Base-by-base conservation (phyloP, 2,113 vertebrate species). In the Empidonax alnorum region DNA sequence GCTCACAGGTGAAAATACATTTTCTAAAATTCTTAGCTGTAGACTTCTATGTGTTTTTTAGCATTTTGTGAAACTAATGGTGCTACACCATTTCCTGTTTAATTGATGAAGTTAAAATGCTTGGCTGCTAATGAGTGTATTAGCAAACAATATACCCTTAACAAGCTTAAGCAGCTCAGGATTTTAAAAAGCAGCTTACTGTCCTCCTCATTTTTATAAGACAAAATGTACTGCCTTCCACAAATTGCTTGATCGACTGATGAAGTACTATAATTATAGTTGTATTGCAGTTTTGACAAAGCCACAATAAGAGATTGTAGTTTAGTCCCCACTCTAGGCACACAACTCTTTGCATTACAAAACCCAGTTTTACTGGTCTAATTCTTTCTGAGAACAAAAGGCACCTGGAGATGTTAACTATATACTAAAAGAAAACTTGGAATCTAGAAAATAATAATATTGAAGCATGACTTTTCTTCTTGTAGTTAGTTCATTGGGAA, bases 81-180 rank as follows among this genome's bases (percentile, higher is more conserved):
- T 76, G 63, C 75, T 94, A 94, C 93, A 93, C 91, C 84, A 95
- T 97, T 98, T 97, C 95, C 95, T 95, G 33, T 98, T 97, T 98
- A 98, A 98, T 97, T 98, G 98, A 98, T 97, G 96, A 97, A 97
- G 96, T 98, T 97, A 97, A 97, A 97, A 97, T 98, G 97, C 96
- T 97, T 97, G 96, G 90, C 95, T 98, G 96, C 96, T 98, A 98
- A 98, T 98, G 97, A 98, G 96, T 97, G 61, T 97, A 97, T 98
- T 98, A 98, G 97, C 96, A 97, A 98, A 98, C 96, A 98, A 96
- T 98, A 96, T 98, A 94, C 95, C 94, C 93, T 97, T 96, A 97
- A 97, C 95, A 96, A 95, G 97, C 97, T 98, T 98, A 98, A 98
- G 97, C 95, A 97, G 97, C 97, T 97, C 96, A 96, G 97, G 94